Evolutionary conservation across 1,140 invertebrate genomes (phyloP), one percentile per base, ranked within the genome.

Genomic region (Tetramorium alpestre): DNA sequence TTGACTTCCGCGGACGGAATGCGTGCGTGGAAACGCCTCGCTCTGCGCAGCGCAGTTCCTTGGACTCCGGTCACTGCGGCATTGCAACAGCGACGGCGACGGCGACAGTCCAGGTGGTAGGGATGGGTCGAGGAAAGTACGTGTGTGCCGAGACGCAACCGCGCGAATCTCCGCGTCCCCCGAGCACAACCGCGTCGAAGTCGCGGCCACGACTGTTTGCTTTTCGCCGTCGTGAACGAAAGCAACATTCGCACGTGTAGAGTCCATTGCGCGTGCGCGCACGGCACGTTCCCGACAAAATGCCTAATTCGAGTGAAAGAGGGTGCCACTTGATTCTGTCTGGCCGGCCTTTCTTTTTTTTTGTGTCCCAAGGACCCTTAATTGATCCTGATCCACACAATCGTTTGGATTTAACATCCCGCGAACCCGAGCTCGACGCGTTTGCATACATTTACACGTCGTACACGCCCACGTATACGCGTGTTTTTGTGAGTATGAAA

Each of bases 121-220:
- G 10, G 47, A 13, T 58, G 25, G 10, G 25, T 22, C 22, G 62
- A 78, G 47, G 81, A 90, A 90, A 90, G 89, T 88, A 72, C 16
- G 60, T 73, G 64, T 22, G 67, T 47, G 28, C 38, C 33, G 18
- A 8, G 7, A 16, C 58, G 73, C 16, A n/a, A 28, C 28, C 33
- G 33, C 49, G 51, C 22, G 28, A 81, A 89, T 58, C 69, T 25
- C 38, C 54, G 13, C 49, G 44, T 44, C 38, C 33, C 33, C 33
- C 44, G 4, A 70, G 0, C 41, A 69, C 60, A 16, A 16, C 22
- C 67, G 56, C 86, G 75, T n/a, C 80, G 28, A 87, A 41, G 78
- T 85, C 78, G 60, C 67, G 56, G 67, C 47, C 56, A 41, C 78
- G 78, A 90, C 85, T 84, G 56, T 73, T 89, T 88, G 72, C 73